phyloP scores from a whole-genome alignment of 2,888 invertebrate genomes.

The Tinea semifulvella region DNA sequence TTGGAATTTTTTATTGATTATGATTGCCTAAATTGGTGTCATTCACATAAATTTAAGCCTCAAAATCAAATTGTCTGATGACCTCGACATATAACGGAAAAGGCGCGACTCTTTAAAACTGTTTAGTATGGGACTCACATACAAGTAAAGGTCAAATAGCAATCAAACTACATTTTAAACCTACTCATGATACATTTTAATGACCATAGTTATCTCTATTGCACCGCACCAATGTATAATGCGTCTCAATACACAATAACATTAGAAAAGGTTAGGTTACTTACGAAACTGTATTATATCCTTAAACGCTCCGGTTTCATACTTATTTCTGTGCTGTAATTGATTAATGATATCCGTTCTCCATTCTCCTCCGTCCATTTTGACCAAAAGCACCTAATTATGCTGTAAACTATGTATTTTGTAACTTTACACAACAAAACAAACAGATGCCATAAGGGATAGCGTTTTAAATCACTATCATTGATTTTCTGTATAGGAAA shows the following conservation, averaged over 20 bases:
- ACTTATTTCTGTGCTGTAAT: conserved; percentile 77
- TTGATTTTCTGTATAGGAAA: too few relatives aligned
- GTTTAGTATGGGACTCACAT: not conserved
- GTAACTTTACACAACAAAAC: conserved; percentile 35
- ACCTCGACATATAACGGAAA: not conserved
- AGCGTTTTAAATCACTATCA: not conserved
- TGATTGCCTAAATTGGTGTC: not conserved
- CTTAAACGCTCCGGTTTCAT: conserved; percentile 78
- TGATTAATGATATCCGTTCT: conserved; percentile 75
- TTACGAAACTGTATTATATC: conserved; percentile 86
- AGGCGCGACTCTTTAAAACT: not conserved
- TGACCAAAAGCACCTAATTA: conserved; percentile 29
- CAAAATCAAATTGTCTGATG: conserved; percentile 1
- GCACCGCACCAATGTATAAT: not conserved
- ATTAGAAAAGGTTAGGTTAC: conserved; percentile 33
- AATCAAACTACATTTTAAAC: not conserved
- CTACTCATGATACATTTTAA: not conserved
- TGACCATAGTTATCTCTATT: not conserved
- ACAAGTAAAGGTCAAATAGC: too few relatives aligned
- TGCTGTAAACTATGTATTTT: conserved; percentile 23
- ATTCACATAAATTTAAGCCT: conserved; percentile 4
- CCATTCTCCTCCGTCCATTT: conserved; percentile 69
- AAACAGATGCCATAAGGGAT: conserved; percentile 53
- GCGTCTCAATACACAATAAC: not conserved
- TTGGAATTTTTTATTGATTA: too few relatives aligned